Evolutionary conservation across 2,113 vertebrate genomes (phyloP), one percentile per base, ranked within the genome.

Genomic region (Forbesichthys agassizii): DNA sequence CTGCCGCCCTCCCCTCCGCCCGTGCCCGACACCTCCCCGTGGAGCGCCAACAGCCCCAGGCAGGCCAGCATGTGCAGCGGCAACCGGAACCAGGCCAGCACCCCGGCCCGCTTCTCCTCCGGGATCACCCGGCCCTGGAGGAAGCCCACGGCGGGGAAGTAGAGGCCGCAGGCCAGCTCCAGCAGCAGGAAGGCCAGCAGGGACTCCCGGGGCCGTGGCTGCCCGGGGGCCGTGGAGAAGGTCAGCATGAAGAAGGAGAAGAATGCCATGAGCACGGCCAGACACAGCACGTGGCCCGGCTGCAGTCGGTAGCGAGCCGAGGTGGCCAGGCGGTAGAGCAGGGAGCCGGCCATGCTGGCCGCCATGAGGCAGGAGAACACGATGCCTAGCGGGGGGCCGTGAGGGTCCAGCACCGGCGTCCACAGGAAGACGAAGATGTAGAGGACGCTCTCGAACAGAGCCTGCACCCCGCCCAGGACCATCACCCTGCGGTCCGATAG

Each of bases 351-450:
- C 91, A 95, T 93, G 82, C 94, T 95, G 78, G 96, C 94, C 1
- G 95, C 95, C 96, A 98, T 98, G 66, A 98, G 92, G 59, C 93
- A 91, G 54, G 96, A 96, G 77, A 98, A 98, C 33, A 97, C 90
- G 1, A 98, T 92, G 68, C 96, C 96, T 73, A 98, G 77, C 0
- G 96, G 96, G 14, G 96, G 93, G 1, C 94, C 94, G 1, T 97
- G 90, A 12, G 96, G 95, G 75, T 97, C 95, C 73, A 98, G 80
- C 3, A 98, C 96, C 0, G 96, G 96, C 0, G 96, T 98, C 96
- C 96, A 98, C 13, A 98, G 92, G 80, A 98, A 98, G 71, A 98
- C 90, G 85, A 98, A 98, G 77, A 98, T 96, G 82, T 96, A 97
- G 27, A 98, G 89, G 51, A 96, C 94, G 46, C 96, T 97, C 84